Percentiles rank a stretch among this genome's conserved stretches.
These are phyloP conservation scores for Orthosia gracilis DNA, from an alignment of 2,888 invertebrate species.

Conservation along the genomic window DNA sequence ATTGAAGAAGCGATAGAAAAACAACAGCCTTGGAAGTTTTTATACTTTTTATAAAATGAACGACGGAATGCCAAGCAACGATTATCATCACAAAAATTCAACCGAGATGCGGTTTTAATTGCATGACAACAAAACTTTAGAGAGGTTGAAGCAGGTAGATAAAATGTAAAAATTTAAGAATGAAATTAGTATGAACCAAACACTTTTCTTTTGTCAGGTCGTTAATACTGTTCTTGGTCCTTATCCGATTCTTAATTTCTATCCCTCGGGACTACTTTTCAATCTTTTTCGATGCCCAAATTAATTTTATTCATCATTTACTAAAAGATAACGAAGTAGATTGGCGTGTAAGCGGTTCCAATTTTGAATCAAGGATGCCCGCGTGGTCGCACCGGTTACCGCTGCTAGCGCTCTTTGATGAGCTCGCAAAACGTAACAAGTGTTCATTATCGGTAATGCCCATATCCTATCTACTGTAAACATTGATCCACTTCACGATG, in stretches of 20 bases:
- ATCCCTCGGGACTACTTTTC: not conserved
- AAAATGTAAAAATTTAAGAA: not conserved
- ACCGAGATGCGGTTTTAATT: constrained; percentile 39
- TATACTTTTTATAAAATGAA: constrained; percentile 26
- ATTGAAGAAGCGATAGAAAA: constrained; percentile 43
- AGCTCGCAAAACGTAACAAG: constrained; percentile 73
- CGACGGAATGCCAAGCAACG: constrained; percentile 32
- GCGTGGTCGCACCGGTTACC: not conserved
- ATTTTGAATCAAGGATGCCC: constrained; percentile 5
- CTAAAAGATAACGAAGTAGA: constrained; percentile 2
- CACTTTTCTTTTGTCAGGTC: not conserved
- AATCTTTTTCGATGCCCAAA: constrained; percentile 12
- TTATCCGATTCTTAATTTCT: not conserved
- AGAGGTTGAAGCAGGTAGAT: constrained; percentile 5
- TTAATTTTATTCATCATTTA: not conserved
- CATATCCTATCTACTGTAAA: constrained; percentile 67
- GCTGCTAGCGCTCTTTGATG: constrained; percentile 67
- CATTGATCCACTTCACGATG: constrained; percentile 68
- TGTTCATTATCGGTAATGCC: constrained; percentile 72
- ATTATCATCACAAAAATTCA: constrained; percentile 30
- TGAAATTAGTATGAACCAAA: not conserved
- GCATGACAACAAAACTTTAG: not conserved
- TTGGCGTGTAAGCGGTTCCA: not conserved
- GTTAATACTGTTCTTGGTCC: not conserved
- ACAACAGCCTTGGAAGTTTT: constrained; percentile 51